Conservation (phyloP, 2,888 invertebrate species). For the Dasypogon diadema region DNA sequence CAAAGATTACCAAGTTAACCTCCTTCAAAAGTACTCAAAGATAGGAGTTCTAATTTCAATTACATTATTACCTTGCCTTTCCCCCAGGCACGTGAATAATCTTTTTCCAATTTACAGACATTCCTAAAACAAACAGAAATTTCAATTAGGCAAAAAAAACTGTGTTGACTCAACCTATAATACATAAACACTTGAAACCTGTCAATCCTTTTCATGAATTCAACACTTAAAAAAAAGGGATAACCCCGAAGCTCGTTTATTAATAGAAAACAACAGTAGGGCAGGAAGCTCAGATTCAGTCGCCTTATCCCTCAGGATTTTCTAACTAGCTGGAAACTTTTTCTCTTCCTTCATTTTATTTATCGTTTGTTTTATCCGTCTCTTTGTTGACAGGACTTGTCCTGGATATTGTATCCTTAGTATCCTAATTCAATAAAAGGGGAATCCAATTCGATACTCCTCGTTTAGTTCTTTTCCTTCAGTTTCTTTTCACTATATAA, state of each 20-base stretch:
- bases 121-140: neutral
- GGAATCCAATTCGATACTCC: slow-evolving; percentile 45
- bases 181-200: slow-evolving; percentile 29
- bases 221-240: slow-evolving; percentile 28
- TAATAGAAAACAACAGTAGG: slow-evolving; percentile 15
- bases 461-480: slow-evolving; percentile 24
- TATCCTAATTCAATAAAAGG: slow-evolving; percentile 46
- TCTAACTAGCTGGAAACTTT: slow-evolving; percentile 24
- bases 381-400: slow-evolving; percentile 26
- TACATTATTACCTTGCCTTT: no score
- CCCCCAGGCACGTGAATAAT: no score
- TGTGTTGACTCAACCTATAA: neutral
- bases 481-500: slow-evolving; percentile 19
- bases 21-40: no score
- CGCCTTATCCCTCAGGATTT: slow-evolving; percentile 41
- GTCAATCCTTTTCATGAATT: slow-evolving; percentile 40
- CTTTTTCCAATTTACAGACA: neutral
- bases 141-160: slow-evolving; percentile 18
- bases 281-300: neutral
- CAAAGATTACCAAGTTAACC: no score
- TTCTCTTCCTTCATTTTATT: slow-evolving; percentile 5
- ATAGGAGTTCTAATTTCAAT: no score
- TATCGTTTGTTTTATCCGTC: slow-evolving; percentile 30
- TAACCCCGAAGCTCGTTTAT: slow-evolving; percentile 23
- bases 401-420: slow-evolving; percentile 44